Evolutionary conservation across 2,888 invertebrate species (phyloP).

Genomic region (Strigamia crassipes): DNA sequence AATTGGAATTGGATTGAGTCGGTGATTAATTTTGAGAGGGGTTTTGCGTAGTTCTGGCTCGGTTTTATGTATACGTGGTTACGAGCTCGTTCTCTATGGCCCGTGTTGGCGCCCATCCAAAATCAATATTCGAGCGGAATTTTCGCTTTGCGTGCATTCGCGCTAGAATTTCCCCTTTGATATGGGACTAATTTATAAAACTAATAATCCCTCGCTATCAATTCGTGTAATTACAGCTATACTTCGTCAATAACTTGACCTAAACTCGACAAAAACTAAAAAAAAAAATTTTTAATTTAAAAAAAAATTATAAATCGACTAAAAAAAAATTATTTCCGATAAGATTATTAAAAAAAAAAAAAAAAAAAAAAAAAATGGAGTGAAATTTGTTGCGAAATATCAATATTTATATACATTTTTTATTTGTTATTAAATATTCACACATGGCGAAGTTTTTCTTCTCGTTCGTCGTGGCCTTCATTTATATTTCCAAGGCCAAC

Average conservation of each 20-base stretch:
- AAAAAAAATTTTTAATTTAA: too few relatives aligned
- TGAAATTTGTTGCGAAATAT: too few relatives aligned
- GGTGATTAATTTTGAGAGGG: too few relatives aligned
- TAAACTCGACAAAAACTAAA: neutral
- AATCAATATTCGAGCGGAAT: constrained; percentile 1
- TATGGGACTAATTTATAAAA: neutral
- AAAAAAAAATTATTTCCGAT: too few relatives aligned
- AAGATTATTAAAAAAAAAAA: too few relatives aligned
- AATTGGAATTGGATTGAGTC: too few relatives aligned
- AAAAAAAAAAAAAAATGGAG: too few relatives aligned
- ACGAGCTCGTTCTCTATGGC: neutral
- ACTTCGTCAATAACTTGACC: neutral
- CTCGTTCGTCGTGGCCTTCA: neutral
- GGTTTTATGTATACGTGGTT: neutral
- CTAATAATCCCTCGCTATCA: neutral
- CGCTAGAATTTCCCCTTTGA: neutral
- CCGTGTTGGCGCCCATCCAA: neutral
- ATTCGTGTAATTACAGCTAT: too few relatives aligned
- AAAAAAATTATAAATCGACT: too few relatives aligned
- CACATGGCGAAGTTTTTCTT: neutral
- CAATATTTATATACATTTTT: too few relatives aligned
- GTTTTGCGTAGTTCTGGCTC: too few relatives aligned
- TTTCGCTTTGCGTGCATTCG: constrained; percentile 4
- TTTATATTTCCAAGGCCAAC: constrained; percentile 8
- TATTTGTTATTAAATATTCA: too few relatives aligned